Evolutionary conservation across 2,888 invertebrate genomes (phyloP).

Genomic region (Atherix ibis): DNA sequence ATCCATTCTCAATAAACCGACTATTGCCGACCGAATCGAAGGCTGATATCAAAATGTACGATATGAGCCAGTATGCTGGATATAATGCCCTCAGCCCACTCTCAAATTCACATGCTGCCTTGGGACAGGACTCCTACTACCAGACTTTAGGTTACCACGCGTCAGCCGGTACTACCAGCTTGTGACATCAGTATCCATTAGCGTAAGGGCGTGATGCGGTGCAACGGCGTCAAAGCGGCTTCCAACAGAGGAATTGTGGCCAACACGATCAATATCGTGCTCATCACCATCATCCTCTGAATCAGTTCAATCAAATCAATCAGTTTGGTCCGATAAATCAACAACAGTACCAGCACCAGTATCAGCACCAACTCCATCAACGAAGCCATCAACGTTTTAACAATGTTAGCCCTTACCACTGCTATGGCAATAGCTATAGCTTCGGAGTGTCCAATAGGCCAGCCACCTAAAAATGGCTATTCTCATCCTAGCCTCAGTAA

Average conservation of each 20-base stretch:
- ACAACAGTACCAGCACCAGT: slow-evolving; percentile 1
- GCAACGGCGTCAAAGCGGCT: slow-evolving; percentile 6
- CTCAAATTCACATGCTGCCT: slow-evolving; percentile 43
- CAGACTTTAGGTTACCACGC: slow-evolving; percentile 64
- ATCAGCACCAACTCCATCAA: slow-evolving; percentile 10
- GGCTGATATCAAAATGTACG: slow-evolving; percentile 85
- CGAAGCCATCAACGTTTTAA: slow-evolving; percentile 16
- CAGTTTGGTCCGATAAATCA: no score
- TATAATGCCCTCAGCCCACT: slow-evolving; percentile 46
- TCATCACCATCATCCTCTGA: slow-evolving; percentile 5
- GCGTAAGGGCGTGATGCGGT: slow-evolving; percentile 46
- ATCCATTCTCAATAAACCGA: slow-evolving; percentile 90
- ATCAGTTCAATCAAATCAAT: no score
- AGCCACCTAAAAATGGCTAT: background rate
- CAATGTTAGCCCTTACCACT: slow-evolving; percentile 6
- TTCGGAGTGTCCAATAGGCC: background rate
- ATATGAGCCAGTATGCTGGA: slow-evolving; percentile 51
- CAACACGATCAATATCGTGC: slow-evolving; percentile 3
- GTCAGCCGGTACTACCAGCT: slow-evolving; percentile 57
- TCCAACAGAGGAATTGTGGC: no score
- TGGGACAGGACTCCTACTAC: slow-evolving; percentile 65
- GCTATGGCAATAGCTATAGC: slow-evolving; percentile 1
- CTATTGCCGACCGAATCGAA: slow-evolving; percentile 78
- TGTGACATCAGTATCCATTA: slow-evolving; percentile 79
- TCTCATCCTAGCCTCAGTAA: no score